These are phyloP conservation scores for Stegodyphus dumicola DNA, from an alignment of 1,140 invertebrate genomes.

Conservation along the genomic window DNA sequence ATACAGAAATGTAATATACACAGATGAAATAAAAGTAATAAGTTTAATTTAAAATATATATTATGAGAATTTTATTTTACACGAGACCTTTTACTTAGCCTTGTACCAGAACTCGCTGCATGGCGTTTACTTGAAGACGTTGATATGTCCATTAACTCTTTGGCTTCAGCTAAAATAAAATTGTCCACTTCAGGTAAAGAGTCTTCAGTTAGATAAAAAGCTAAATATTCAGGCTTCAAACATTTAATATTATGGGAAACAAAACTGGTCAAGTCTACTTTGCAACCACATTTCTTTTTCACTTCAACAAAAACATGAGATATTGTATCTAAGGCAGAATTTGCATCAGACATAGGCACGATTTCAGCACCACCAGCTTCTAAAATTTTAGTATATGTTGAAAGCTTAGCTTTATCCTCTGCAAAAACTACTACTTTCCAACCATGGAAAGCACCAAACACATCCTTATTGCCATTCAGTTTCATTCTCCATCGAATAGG, in stretches of 20 bases:
- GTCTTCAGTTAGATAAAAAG: conserved; percentile 70
- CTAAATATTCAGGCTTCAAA: conserved; percentile 73
- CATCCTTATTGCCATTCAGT: neutral
- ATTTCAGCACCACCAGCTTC: conserved; percentile 45
- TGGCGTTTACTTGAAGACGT: conserved; percentile 7
- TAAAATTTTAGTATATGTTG: conserved; percentile 50
- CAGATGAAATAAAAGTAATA: neutral
- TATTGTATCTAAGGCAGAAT: conserved; percentile 6
- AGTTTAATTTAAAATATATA: neutral
- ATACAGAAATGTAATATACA: no score
- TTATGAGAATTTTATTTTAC: conserved; percentile 5
- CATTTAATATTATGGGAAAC: conserved; percentile 65
- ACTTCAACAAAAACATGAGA: conserved; percentile 53
- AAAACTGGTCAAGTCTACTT: conserved; percentile 23
- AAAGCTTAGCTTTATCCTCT: conserved; percentile 35
- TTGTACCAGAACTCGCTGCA: conserved; percentile 9
- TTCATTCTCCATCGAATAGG: conserved; percentile 49
- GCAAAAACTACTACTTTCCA: conserved; percentile 55
- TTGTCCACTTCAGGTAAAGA: conserved; percentile 68
- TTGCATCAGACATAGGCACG: neutral
- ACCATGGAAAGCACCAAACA: conserved; percentile 38
- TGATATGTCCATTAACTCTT: conserved; percentile 2
- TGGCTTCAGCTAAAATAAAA: conserved; percentile 67
- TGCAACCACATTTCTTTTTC: conserved; percentile 13
- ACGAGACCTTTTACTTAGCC: conserved; percentile 24